Evolutionary conservation across 1,140 invertebrate genomes (phyloP).

Genomic region (Dufourea novaeangliae): DNA sequence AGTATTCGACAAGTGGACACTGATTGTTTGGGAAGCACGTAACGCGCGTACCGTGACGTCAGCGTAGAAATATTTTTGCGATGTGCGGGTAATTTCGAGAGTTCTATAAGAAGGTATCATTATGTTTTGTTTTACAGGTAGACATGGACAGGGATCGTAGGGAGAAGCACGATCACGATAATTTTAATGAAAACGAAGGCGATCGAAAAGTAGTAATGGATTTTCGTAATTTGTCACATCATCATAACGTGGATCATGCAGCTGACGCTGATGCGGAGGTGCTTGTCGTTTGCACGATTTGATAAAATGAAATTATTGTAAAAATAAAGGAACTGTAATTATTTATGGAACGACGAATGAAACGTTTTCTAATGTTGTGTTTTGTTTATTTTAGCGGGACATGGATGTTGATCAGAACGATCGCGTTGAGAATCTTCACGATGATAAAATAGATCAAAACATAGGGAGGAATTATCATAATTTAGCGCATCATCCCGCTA

Average conservation of each 20-base stretch:
- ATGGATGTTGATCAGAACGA: constrained; percentile 69
- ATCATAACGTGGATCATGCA: constrained; percentile 69
- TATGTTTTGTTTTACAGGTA: constrained; percentile 62
- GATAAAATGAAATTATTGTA: neutral
- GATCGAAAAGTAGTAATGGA: constrained; percentile 75
- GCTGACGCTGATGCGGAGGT: constrained; percentile 73
- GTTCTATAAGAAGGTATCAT: neutral
- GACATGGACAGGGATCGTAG: constrained; percentile 76
- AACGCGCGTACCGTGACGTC: constrained; percentile 35
- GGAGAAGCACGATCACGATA: constrained; percentile 72
- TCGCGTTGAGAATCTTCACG: constrained; percentile 61
- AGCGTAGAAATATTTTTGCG: constrained; percentile 33
- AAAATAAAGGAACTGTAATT: neutral
- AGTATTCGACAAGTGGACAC: neutral
- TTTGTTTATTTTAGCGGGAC: constrained; percentile 48
- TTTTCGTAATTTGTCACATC: constrained; percentile 71
- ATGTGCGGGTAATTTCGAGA: neutral
- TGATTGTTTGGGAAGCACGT: constrained; percentile 19
- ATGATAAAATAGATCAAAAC: constrained; percentile 64
- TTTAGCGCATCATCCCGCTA: constrained; percentile 62
- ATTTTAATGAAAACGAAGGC: constrained; percentile 70
- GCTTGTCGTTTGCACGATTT: neutral
- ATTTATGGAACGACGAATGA: neutral
- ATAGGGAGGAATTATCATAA: constrained; percentile 64
- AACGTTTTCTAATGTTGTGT: neutral